Conservation (phyloP, 1,140 invertebrate genomes). For the Wiebesia pumilae region DNA sequence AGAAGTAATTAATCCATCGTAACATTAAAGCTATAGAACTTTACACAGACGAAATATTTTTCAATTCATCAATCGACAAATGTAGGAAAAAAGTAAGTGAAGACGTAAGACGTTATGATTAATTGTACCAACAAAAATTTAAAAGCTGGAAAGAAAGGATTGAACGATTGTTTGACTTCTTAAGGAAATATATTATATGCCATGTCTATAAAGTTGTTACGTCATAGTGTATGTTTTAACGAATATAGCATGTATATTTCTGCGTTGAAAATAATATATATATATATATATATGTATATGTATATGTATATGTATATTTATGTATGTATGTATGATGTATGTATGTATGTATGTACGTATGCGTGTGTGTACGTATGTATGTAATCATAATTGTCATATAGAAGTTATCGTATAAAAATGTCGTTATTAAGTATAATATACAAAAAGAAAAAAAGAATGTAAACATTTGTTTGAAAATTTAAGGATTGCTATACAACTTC, state of each 20-base stretch:
- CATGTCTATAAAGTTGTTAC: constrained; percentile 22
- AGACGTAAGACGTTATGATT: not conserved
- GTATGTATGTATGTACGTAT: too few relatives aligned
- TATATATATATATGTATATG: constrained; percentile 13
- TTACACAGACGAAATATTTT: constrained; percentile 46
- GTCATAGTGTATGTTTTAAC: constrained; percentile 41
- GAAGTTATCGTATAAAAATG: constrained; percentile 35
- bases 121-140: not conserved
- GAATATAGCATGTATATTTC: constrained; percentile 38
- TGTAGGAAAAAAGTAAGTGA: not conserved
- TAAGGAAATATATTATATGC: constrained; percentile 1
- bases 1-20: not conserved
- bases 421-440: not conserved
- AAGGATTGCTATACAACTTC: not conserved
- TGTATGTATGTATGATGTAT: too few relatives aligned
- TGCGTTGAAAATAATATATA: not conserved
- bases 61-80: constrained; percentile 17
- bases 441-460: not conserved
- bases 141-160: not conserved
- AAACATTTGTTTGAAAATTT: not conserved
- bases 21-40: constrained; percentile 36
- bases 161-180: not conserved
- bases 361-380: constrained; percentile 12
- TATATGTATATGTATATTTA: constrained; percentile 12
- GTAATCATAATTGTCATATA: constrained; percentile 46